A percentile compares a stretch with the other conserved stretches of the same genome.
Evolutionary conservation across 2,797 vertebrate species (phyloP).

Genomic region (Phaenicophaeus curvirostris): DNA sequence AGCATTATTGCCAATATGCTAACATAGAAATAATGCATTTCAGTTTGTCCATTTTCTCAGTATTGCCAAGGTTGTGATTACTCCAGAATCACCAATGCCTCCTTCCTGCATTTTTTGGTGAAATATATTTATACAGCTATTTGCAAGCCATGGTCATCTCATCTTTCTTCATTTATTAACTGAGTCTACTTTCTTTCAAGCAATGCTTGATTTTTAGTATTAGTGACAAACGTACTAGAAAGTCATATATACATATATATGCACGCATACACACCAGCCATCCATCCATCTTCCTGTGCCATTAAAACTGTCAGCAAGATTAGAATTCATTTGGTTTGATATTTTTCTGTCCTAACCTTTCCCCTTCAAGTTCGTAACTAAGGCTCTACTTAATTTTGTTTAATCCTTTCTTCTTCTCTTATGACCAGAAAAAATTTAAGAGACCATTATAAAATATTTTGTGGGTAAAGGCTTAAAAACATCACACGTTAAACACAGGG

Average conservation of each 20-base stretch:
- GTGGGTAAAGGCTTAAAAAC: not conserved
- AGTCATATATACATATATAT: not conserved
- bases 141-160: not conserved
- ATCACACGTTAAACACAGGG: not conserved
- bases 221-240: not conserved
- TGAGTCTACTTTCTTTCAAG: not conserved
- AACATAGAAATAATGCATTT: not conserved
- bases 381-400: not conserved
- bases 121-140: not conserved
- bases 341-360: not conserved
- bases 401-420: not conserved
- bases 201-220: not conserved
- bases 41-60: not conserved
- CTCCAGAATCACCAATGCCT: not conserved
- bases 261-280: not conserved
- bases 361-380: not conserved
- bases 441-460: not conserved
- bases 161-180: not conserved
- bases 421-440: not conserved
- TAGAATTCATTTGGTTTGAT: not conserved
- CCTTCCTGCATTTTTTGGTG: not conserved
- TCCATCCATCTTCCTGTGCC: not conserved
- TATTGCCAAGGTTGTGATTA: not conserved
- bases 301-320: not conserved
- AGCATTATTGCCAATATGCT: not conserved